Evolutionary conservation across 1,140 invertebrate species (phyloP).

Genomic region (Penaeus japonicus): DNA sequence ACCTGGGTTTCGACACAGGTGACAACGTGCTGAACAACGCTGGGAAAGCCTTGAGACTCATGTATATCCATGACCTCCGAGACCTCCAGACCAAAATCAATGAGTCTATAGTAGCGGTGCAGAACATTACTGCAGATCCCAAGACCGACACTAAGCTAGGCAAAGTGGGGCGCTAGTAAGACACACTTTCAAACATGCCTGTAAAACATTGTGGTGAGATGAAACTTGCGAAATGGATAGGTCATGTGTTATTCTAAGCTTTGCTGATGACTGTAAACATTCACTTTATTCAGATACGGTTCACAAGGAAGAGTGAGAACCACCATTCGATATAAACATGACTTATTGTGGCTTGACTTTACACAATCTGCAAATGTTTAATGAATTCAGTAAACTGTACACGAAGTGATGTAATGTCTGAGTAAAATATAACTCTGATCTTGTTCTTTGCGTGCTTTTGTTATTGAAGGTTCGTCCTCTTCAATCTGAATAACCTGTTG

Average conservation of each 20-base stretch:
- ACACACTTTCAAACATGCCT: not conserved
- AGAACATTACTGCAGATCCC: constrained; percentile 93
- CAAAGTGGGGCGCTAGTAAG: constrained; percentile 83
- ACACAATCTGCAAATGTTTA: too few relatives aligned
- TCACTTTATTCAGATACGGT: too few relatives aligned
- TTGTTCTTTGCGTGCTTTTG: too few relatives aligned
- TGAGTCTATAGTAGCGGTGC: constrained; percentile 89
- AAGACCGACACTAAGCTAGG: constrained; percentile 95
- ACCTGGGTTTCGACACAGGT: constrained; percentile 74
- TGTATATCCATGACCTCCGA: constrained; percentile 91
- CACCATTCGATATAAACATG: too few relatives aligned
- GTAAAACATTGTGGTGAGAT: not conserved
- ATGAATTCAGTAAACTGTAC: too few relatives aligned
- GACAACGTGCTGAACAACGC: constrained; percentile 80
- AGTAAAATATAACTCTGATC: too few relatives aligned
- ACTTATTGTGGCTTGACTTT: too few relatives aligned
- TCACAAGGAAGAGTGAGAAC: too few relatives aligned
- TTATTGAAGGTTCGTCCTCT: too few relatives aligned
- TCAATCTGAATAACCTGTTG: too few relatives aligned
- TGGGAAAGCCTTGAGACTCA: constrained; percentile 80
- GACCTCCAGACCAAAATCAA: constrained; percentile 94
- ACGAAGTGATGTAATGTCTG: too few relatives aligned
- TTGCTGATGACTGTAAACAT: too few relatives aligned
- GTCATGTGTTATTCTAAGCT: not conserved
- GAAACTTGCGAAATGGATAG: not conserved